Base-by-base conservation (phyloP, 37 sponge, comb jelly and placozoan species). In the Hexactinellida sp. region DNA sequence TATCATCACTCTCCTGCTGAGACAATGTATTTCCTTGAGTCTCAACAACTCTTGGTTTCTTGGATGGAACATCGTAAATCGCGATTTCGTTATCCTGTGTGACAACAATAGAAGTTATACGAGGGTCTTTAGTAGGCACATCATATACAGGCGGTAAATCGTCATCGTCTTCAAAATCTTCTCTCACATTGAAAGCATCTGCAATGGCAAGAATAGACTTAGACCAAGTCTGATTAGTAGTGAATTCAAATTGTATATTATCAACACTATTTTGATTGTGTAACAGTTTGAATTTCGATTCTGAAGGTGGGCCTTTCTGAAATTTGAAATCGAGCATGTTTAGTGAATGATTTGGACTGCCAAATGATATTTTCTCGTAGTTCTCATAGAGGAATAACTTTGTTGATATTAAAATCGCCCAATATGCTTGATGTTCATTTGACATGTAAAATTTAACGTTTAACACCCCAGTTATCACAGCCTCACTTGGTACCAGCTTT, bases 371-470 rank as follows among this genome's bases (percentile, higher is more conserved):
- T n/a, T 63, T 63, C 21, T 63, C 76, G 34, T 63, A 63, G 76
- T n/a, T 25, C 5, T 63, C 76, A n/a, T 25, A 63, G 30, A 63
- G 30, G 3, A n/a, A 63, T 10, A 63, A 7, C 13, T 63, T 63
- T n/a, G 76, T 10, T n/a, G 76, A n/a, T 63, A 25, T n/a, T 63
- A 63, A n/a, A 32, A 63, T 63, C 3, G 76, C 25, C 76, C 76
- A 63, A 63, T 25, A 63, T n/a, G 76, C 76, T n/a, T 63, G 76
- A 32, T 5, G 30, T 28, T 63, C 76, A n/a, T 63, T 63, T 63
- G 76, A 63, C 21, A n/a, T 63, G 76, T 63, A 63, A 63, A 63
- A 63, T 23, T 63, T 63, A 32, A 63, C 76, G 13, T 63, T 63
- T 7, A 63, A 23, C 3, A 63, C 30, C 3, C 76, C 76, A 63